A percentile compares a stretch with the other conserved stretches of the same genome.
These are phyloP conservation scores for Amyelois transitella DNA, from an alignment of 1,140 invertebrate genomes.

Conservation along the genomic window DNA sequence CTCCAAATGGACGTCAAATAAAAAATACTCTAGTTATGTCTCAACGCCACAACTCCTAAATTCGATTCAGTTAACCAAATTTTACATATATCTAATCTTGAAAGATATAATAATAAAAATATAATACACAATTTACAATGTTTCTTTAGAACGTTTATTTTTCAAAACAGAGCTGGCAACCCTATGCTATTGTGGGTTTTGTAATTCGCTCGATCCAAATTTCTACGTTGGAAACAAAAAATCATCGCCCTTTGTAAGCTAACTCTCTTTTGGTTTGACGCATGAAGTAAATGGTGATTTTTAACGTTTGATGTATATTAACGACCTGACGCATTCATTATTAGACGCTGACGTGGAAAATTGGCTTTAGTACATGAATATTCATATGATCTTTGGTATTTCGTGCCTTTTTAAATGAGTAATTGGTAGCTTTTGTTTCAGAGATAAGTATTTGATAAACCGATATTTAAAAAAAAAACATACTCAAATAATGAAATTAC, in stretches of 20 bases:
- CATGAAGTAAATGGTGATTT: constrained; percentile 62
- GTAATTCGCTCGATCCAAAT: constrained; percentile 59
- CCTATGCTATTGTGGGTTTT: constrained; percentile 43
- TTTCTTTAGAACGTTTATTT: too few relatives aligned
- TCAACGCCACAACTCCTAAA: too few relatives aligned
- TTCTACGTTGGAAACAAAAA: constrained; percentile 50
- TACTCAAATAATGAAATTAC: too few relatives aligned
- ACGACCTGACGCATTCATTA: constrained; percentile 22
- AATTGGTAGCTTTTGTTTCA: too few relatives aligned
- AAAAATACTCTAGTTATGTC: too few relatives aligned
- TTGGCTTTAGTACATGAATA: constrained; percentile 8
- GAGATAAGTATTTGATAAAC: too few relatives aligned
- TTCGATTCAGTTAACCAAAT: too few relatives aligned
- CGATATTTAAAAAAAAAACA: too few relatives aligned
- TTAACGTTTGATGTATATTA: constrained; percentile 63
- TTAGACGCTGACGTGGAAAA: constrained; percentile 12
- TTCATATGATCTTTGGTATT: constrained; percentile 7
- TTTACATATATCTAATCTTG: too few relatives aligned
- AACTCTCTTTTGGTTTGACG: constrained; percentile 64
- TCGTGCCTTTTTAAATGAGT: too few relatives aligned
- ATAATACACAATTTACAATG: not conserved
- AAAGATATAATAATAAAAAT: not conserved
- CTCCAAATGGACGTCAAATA: too few relatives aligned
- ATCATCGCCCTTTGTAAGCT: constrained; percentile 54
- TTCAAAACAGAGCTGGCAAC: constrained; percentile 24